These are phyloP conservation scores for Kudoa iwatai DNA, from an alignment of 30 jellyfish, hydroid and myxozoan genomes.

Conservation along the genomic window DNA sequence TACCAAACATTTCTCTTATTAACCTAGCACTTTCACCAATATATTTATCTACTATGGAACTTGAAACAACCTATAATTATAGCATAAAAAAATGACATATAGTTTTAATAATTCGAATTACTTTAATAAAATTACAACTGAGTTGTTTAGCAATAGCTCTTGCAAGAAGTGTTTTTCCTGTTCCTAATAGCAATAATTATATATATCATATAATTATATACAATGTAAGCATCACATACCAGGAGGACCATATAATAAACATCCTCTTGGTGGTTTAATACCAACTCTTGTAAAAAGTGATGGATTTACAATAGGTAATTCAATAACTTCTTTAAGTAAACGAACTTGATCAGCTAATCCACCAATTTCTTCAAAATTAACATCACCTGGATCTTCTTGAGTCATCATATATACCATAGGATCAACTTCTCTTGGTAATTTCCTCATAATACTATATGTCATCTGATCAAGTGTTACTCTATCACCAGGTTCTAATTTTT, in stretches of 20 bases:
- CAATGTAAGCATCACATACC: too few relatives aligned
- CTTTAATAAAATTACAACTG: constrained; percentile 60
- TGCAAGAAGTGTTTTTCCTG: constrained; percentile 80
- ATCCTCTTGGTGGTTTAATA: constrained; percentile 77
- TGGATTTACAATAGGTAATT: constrained; percentile 58
- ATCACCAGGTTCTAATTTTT: constrained; percentile 51
- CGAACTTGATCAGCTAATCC: constrained; percentile 67
- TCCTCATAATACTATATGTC: constrained; percentile 55
- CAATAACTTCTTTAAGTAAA: constrained; percentile 67
- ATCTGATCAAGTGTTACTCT: constrained; percentile 91
- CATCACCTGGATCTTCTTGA: constrained; percentile 90
- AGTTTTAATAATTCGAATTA: too few relatives aligned
- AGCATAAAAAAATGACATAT: too few relatives aligned
- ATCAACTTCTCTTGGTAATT: constrained; percentile 90
- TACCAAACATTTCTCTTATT: constrained; percentile 84
- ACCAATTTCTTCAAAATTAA: constrained; percentile 52
- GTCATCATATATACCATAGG: constrained; percentile 91
- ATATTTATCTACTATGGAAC: constrained; percentile 82
- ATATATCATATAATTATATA: too few relatives aligned
- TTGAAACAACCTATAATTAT: too few relatives aligned
- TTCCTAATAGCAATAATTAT: too few relatives aligned
- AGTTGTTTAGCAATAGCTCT: constrained; percentile 87
- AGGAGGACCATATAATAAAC: constrained; percentile 90
- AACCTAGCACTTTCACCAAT: constrained; percentile 87
- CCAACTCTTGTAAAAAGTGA: constrained; percentile 75